Evolutionary conservation across 2,888 invertebrate species (phyloP).

Genomic region (Cheilosia soror): DNA sequence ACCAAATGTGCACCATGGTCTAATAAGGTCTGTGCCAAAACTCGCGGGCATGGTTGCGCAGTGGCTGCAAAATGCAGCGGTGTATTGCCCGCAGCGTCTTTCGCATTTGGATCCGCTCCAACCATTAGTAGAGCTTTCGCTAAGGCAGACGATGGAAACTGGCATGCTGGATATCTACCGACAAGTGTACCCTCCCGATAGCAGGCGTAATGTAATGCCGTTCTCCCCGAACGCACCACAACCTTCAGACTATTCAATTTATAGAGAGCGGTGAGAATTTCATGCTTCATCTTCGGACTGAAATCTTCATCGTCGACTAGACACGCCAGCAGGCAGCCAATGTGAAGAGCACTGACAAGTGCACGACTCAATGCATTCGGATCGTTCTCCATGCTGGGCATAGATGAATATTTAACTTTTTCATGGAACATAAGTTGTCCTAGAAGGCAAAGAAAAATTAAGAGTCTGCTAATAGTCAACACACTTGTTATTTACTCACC

Average conservation of each 20-base stretch:
- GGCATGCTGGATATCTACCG: constrained; percentile 88
- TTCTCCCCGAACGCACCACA: constrained; percentile 87
- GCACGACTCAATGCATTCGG: constrained; percentile 91
- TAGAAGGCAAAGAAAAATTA: constrained; percentile 1
- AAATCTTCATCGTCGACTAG: constrained; percentile 86
- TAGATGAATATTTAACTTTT: constrained; percentile 79
- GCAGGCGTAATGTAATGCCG: constrained; percentile 93
- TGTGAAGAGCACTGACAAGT: constrained; percentile 92
- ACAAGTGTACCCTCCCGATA: constrained; percentile 89
- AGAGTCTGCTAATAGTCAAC: too few species aligned
- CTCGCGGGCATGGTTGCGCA: constrained; percentile 88
- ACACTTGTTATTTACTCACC: constrained; percentile 74
- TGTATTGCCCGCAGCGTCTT: constrained; percentile 93
- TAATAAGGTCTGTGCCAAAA: constrained; percentile 89
- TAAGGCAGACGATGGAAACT: constrained; percentile 88
- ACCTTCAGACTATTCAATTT: constrained; percentile 90
- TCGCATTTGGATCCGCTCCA: constrained; percentile 91
- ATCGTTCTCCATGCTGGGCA: constrained; percentile 88
- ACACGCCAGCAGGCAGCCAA: constrained; percentile 90
- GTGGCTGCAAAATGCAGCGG: constrained; percentile 93
- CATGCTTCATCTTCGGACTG: constrained; percentile 84
- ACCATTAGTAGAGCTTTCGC: constrained; percentile 91
- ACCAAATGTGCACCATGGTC: constrained; percentile 88
- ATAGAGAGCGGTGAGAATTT: constrained; percentile 90
- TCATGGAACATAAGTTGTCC: constrained; percentile 86